A percentile compares a stretch with the other conserved stretches of the same genome.
Evolutionary conservation across 2,888 invertebrate species (phyloP).

Genomic region (Sesamia inferens): DNA sequence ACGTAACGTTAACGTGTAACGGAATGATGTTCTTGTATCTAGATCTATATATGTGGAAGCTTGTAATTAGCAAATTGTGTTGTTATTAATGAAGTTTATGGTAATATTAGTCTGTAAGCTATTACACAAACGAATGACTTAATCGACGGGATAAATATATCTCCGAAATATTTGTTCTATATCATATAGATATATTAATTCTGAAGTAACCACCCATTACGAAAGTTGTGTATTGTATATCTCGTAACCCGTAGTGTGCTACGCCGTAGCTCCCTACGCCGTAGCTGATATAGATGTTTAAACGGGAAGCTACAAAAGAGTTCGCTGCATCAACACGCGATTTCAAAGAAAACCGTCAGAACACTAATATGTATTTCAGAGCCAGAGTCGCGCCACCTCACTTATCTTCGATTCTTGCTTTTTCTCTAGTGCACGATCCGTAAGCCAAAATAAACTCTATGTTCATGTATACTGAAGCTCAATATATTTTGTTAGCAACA

Average conservation of each 20-base stretch:
- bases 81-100: no score
- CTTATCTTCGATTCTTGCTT: slow-evolving; percentile 83
- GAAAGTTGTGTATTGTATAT: slow-evolving; percentile 46
- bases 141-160: slow-evolving; percentile 17
- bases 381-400: slow-evolving; percentile 78
- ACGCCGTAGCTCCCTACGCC: slow-evolving; percentile 48
- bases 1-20: no score
- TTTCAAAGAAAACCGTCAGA: slow-evolving; percentile 81
- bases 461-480: slow-evolving; percentile 53
- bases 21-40: no score
- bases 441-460: slow-evolving; percentile 63
- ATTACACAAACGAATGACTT: slow-evolving; percentile 24
- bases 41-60: no score
- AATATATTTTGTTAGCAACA: slow-evolving; percentile 58
- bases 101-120: no score
- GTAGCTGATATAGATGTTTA: slow-evolving; percentile 68
- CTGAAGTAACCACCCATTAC: slow-evolving; percentile 38
- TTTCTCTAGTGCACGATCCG: slow-evolving; percentile 50
- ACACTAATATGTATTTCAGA: slow-evolving; percentile 86
- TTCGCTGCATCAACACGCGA: slow-evolving; percentile 73
- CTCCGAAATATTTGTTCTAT: slow-evolving; percentile 28
- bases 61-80: no score
- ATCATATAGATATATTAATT: slow-evolving; percentile 32
- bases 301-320: slow-evolving; percentile 71
- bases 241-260: slow-evolving; percentile 33